phyloP scores from a whole-genome alignment of 37 sponge, comb jelly and placozoan species.

The Oopsacas minuta region DNA sequence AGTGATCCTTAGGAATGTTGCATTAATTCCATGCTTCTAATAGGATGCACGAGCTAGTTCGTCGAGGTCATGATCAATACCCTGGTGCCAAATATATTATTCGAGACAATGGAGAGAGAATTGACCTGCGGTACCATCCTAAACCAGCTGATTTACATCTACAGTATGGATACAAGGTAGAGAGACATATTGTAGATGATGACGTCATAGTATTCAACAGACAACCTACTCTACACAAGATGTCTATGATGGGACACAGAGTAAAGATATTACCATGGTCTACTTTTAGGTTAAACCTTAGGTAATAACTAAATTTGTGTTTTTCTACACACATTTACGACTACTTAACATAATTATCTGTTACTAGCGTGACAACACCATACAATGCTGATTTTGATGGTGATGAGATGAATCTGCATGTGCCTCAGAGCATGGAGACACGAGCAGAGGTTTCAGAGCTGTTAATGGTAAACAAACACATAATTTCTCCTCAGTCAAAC shows the following conservation, averaged over 20 bases:
- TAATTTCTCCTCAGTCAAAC: conserved; percentile 97
- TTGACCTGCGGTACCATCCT: conserved; percentile 91
- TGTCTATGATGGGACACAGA: conserved; percentile 99
- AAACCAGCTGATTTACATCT: conserved; percentile 91
- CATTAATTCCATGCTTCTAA: too few species aligned
- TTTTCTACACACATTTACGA: neutral
- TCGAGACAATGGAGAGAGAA: conserved; percentile 87
- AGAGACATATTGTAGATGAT: conserved; percentile 82
- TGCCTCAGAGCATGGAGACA: conserved; percentile 92
- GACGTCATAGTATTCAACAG: conserved; percentile 95
- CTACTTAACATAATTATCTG: neutral
- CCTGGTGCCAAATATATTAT: conserved; percentile 99
- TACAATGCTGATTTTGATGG: conserved; percentile 99
- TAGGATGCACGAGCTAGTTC: conserved; percentile 79
- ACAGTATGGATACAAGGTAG: conserved; percentile 84
- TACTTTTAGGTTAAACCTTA: conserved; percentile 92
- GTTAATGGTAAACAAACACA: conserved; percentile 68
- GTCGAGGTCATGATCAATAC: conserved; percentile 80
- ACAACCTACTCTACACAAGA: conserved; percentile 98
- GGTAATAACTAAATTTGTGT: conserved; percentile 25
- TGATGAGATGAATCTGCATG: conserved; percentile 99
- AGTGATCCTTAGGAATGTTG: too few species aligned
- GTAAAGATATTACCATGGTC: conserved; percentile 97
- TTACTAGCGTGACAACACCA: conserved; percentile 90
- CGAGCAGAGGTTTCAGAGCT: conserved; percentile 85